phyloP scores from a whole-genome alignment of 2,797 vertebrate species.

The Helicolenus hilgendorfi region DNA sequence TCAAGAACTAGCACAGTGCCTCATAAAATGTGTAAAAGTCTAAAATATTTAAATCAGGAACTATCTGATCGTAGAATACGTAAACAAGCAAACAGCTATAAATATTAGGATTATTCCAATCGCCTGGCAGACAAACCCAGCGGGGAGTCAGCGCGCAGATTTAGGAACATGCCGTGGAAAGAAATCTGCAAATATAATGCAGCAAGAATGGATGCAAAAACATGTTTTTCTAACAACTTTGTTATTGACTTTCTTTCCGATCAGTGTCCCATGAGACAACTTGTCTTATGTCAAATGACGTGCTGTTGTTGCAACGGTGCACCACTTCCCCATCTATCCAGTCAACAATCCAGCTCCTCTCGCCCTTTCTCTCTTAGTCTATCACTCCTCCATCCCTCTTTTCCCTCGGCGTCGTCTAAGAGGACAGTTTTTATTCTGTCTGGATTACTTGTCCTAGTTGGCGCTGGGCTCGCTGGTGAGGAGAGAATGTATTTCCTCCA shows the following conservation, averaged over 20 bases:
- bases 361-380: background rate
- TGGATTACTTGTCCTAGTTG: slow-evolving; percentile 89
- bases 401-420: slow-evolving; percentile 60
- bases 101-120: background rate
- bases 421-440: slow-evolving; percentile 81
- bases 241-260: background rate
- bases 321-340: background rate
- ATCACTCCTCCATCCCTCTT: slow-evolving; percentile 27
- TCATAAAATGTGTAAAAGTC: background rate
- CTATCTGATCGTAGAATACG: background rate
- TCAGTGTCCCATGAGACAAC: slow-evolving; percentile 11
- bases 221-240: background rate
- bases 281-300: background rate
- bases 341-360: background rate
- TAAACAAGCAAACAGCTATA: background rate
- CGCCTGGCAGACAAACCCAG: background rate
- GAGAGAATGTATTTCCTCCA: slow-evolving; percentile 78
- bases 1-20: background rate
- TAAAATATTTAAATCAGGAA: background rate
- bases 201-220: background rate
- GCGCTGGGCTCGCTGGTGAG: slow-evolving; percentile 61
- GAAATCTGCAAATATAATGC: background rate
- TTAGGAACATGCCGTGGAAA: background rate
- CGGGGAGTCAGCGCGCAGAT: background rate
- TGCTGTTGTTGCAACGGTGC: background rate